Evolutionary conservation across 2,113 vertebrate species (phyloP), one percentile per base, ranked within the genome.

Genomic region (Sitta europaea): DNA sequence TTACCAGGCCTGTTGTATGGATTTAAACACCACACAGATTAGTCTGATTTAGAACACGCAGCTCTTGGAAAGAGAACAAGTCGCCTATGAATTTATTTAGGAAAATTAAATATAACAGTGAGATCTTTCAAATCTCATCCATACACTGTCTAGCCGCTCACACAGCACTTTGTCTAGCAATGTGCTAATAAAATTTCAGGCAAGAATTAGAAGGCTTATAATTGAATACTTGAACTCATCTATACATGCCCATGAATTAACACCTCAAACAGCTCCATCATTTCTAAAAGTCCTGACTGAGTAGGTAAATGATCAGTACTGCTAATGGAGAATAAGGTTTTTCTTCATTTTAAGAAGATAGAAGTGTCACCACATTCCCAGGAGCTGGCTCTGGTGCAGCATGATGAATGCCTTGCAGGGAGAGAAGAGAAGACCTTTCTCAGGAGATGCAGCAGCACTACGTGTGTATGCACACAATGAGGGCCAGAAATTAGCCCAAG

Each of bases 391-490:
- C 1, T 33, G 9, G 45, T 36, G 20, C 13, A 7, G 33, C 29
- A 88, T 6, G 33, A 63, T 59, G 27, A 55, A 77, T 14, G 10
- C 22, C 29, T 33, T 51, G n/a, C 45, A 53, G 23, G 12, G 22
- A 40, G 33, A 11, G 28, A 12, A 12, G 19, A n/a, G 55, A 47
- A 20, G 11, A 25, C 20, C 11, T 59, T 76, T 22, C 6, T 45
- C 24, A 29, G 22, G 33, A 48, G 27, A 31, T n/a, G 25, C 35
- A 84, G 40, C 72, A 89, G 31, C 55, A 33, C 22, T 24, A 47
- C 4, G 3, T 1, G 0, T 4, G 1, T 17, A 27, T 12, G 27
- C 24, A 80, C 42, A 62, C 47, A 62, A 15, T 50, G 15, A 18
- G 10, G 33, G 27, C 10, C 31, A 65, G 23, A 62, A 94, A 54